Evolutionary conservation across 2,797 vertebrate species (phyloP).

Genomic region (Pantherophis alleghaniensis): DNA sequence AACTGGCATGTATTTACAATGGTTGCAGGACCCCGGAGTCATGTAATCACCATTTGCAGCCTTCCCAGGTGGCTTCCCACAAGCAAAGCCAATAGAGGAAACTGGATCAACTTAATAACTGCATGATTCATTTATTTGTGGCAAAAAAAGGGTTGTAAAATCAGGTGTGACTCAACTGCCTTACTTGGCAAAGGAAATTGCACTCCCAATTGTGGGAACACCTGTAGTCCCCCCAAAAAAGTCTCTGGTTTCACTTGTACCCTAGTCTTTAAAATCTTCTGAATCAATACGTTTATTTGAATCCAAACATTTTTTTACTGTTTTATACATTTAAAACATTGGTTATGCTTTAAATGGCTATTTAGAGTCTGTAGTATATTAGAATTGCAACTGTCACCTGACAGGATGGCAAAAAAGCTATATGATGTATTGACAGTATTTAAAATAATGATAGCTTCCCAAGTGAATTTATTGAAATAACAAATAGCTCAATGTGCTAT

Average conservation of each 20-base stretch:
- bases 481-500: neutral
- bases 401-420: neutral
- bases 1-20: neutral
- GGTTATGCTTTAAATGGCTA: neutral
- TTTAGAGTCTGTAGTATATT: neutral
- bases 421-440: conserved; percentile 4
- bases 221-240: too few species aligned
- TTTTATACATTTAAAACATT: neutral
- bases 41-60: neutral
- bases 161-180: neutral
- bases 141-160: neutral
- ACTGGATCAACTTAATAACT: neutral
- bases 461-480: conserved; percentile 29
- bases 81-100: neutral
- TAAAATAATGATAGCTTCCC: conserved; percentile 6
- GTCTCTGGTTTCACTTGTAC: neutral
- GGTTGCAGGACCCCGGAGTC: neutral
- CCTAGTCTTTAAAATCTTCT: neutral
- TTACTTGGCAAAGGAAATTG: neutral
- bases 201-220: too few species aligned
- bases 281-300: neutral
- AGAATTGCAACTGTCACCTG: neutral
- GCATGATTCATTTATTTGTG: neutral
- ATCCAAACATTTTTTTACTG: neutral
- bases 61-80: neutral